A percentile compares a stretch with the other conserved stretches of the same genome.
These are phyloP conservation scores for Phrynocephalus guinanensis DNA, from an alignment of 2,797 vertebrate species.

Conservation along the genomic window DNA sequence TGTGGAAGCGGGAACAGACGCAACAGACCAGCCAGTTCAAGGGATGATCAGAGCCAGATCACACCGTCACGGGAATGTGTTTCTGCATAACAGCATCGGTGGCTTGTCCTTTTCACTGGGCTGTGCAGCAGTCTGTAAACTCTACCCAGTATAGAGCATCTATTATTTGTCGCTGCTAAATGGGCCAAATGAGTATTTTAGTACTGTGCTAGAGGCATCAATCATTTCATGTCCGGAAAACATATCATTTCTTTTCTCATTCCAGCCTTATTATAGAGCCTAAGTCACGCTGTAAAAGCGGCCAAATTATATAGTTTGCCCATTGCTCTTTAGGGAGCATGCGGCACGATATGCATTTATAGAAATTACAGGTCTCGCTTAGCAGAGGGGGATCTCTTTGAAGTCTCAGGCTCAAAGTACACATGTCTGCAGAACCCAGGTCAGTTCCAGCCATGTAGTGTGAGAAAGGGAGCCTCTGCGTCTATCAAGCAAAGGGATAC, in stretches of 20 bases:
- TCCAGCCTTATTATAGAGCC: conserved; percentile 12
- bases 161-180: conserved; percentile 14
- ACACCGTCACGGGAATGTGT: not conserved
- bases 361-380: not conserved
- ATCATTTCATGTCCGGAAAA: not conserved
- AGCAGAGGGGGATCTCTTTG: conserved; percentile 1
- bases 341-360: conserved; percentile 16
- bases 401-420: not conserved
- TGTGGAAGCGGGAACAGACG: not conserved
- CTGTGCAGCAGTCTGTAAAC: not conserved
- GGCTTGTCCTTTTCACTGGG: not conserved
- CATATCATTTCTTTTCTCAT: conserved; percentile 11
- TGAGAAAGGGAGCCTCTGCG: no score
- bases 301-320: conserved; percentile 28
- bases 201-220: not conserved
- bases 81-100: not conserved
- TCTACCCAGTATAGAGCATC: not conserved
- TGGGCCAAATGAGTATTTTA: conserved; percentile 26
- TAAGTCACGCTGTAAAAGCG: conserved; percentile 28
- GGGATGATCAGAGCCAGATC: conserved; percentile 3
- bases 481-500: no score
- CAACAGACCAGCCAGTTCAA: not conserved
- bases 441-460: no score
- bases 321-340: conserved; percentile 29
- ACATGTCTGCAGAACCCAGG: not conserved